Conservation (phyloP, 1,140 invertebrate genomes). For the Aphidius ervi region DNA sequence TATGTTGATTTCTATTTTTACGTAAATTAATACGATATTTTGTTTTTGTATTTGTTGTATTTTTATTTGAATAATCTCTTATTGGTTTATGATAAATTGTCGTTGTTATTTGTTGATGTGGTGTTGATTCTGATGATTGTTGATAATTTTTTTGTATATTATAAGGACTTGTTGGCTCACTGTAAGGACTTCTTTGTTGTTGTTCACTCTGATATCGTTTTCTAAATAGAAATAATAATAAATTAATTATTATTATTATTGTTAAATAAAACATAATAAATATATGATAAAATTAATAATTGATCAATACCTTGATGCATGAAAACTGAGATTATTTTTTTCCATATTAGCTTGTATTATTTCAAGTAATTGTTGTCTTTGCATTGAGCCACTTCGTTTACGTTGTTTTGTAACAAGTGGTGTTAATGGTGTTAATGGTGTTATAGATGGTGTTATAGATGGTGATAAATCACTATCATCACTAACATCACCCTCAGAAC, state of each 20-base stretch:
- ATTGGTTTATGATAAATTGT: constrained; percentile 40
- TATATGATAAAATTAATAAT: background rate
- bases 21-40: constrained; percentile 35
- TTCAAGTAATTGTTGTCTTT: constrained; percentile 76
- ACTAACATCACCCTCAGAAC: constrained; percentile 49
- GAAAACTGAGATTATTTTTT: constrained; percentile 82
- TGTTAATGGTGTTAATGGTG: constrained; percentile 32
- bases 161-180: constrained; percentile 33
- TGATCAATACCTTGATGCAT: constrained; percentile 63
- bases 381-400: constrained; percentile 65
- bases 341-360: constrained; percentile 89
- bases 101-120: constrained; percentile 9
- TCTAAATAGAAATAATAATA: constrained; percentile 29
- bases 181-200: constrained; percentile 36
- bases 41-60: constrained; percentile 33
- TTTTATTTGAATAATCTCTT: constrained; percentile 37
- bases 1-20: constrained; percentile 30
- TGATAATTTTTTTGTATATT: constrained; percentile 28
- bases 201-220: constrained; percentile 47
- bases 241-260: constrained; percentile 14
- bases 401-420: constrained; percentile 47
- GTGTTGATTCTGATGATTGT: constrained; percentile 18
- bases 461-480: constrained; percentile 50
- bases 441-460: constrained; percentile 30
- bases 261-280: constrained; percentile 9